A percentile compares a stretch with the other conserved stretches of the same genome.
Conservation (phyloP, 1,140 invertebrate genomes). For the Aculops lycopersici region DNA sequence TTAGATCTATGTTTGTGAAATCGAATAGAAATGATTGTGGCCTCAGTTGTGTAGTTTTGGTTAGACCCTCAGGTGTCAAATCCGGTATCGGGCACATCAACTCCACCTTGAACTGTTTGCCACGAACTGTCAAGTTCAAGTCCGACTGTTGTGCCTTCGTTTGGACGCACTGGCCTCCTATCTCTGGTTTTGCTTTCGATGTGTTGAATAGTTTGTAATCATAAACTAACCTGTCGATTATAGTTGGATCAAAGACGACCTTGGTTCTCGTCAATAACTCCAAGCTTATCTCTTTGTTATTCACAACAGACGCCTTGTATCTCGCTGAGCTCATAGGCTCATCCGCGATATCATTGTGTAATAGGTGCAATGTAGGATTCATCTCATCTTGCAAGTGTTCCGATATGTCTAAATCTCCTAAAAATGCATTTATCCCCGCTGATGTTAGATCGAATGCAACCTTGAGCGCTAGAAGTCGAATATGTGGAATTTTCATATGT, state of each 20-base stretch:
- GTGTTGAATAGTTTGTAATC: slow-evolving; percentile 3
- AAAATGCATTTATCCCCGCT: background rate
- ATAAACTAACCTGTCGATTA: slow-evolving; percentile 5
- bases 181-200: background rate
- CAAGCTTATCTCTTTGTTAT: too few species aligned
- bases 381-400: too few species aligned
- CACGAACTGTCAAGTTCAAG: slow-evolving; percentile 1
- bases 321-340: too few species aligned
- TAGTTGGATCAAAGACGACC: slow-evolving; percentile 5
- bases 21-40: slow-evolving; percentile 1
- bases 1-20: background rate
- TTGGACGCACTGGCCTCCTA: background rate
- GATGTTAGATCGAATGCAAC: slow-evolving; percentile 3
- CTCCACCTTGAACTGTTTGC: slow-evolving; percentile 4
- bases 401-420: background rate
- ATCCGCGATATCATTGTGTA: too few species aligned
- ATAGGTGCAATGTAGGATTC: too few species aligned
- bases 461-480: slow-evolving; percentile 3
- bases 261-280: too few species aligned
- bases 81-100: slow-evolving; percentile 6
- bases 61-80: slow-evolving; percentile 2
- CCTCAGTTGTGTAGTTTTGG: background rate
- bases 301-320: too few species aligned
- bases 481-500: slow-evolving; percentile 1
- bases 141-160: background rate